Evolutionary conservation across 2,888 invertebrate species (phyloP).

Genomic region (Eucriotettix oculatus): DNA sequence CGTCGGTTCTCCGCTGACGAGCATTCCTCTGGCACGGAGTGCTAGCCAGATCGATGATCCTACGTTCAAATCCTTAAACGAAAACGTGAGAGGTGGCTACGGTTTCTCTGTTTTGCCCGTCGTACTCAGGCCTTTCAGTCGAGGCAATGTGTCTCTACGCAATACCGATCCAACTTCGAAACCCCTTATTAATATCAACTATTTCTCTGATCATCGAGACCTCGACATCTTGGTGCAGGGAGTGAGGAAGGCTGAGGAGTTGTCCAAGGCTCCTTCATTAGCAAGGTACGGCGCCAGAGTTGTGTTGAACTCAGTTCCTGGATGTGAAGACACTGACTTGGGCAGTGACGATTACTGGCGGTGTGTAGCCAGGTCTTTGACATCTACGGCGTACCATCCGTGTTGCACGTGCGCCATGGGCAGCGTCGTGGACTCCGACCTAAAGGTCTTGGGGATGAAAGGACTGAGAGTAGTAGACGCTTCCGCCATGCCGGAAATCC

Average conservation of each 20-base stretch:
- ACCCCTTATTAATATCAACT: too few relatives aligned
- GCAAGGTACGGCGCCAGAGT: too few relatives aligned
- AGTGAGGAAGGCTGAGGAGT: too few relatives aligned
- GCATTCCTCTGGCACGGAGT: slow-evolving; percentile 22
- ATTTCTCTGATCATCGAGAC: too few relatives aligned
- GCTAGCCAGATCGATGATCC: slow-evolving; percentile 34
- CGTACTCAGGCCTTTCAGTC: too few relatives aligned
- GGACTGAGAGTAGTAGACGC: slow-evolving; percentile 23
- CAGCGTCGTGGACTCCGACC: slow-evolving; percentile 8
- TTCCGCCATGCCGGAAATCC: slow-evolving; percentile 22
- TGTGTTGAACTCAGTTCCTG: slow-evolving; percentile 19
- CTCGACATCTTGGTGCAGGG: too few relatives aligned
- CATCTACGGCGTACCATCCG: slow-evolving; percentile 49
- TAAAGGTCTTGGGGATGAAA: slow-evolving; percentile 17
- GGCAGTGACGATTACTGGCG: slow-evolving; percentile 49
- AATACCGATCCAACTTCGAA: too few relatives aligned
- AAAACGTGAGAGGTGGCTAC: neutral
- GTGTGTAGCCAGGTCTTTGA: slow-evolving; percentile 46
- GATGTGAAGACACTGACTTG: slow-evolving; percentile 37
- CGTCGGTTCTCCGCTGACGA: too few relatives aligned
- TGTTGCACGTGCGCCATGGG: slow-evolving; percentile 7
- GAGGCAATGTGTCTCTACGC: too few relatives aligned
- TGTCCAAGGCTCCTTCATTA: too few relatives aligned
- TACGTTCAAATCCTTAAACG: too few relatives aligned
- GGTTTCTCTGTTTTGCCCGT: neutral